Evolutionary conservation across 1,140 invertebrate species (phyloP).

Genomic region (Aphaenogaster floridana): DNA sequence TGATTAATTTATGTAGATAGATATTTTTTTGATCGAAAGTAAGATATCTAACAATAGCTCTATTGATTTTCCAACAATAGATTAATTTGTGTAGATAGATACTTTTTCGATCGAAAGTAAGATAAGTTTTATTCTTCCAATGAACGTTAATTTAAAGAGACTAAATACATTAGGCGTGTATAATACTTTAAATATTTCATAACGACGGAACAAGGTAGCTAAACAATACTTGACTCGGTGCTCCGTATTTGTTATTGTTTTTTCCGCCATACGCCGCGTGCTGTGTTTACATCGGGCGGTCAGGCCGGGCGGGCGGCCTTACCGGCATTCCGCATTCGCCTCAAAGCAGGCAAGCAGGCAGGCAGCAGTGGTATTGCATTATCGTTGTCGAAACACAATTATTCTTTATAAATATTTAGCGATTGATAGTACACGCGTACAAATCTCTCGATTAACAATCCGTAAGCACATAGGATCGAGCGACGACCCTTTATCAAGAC

Average conservation of each 20-base stretch:
- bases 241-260: neutral
- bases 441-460: neutral
- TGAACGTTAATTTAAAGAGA: neutral
- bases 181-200: neutral
- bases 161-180: neutral
- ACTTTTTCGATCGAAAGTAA: neutral
- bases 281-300: neutral
- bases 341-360: neutral
- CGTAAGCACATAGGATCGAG: neutral
- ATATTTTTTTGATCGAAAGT: neutral
- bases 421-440: neutral
- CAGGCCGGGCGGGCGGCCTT: neutral
- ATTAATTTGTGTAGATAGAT: neutral
- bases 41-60: no score
- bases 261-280: neutral
- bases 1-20: neutral
- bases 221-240: neutral
- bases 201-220: neutral
- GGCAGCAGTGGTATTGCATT: neutral
- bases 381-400: neutral
- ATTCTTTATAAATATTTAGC: neutral
- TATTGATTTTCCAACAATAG: neutral
- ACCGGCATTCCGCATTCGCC: neutral
- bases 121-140: neutral
- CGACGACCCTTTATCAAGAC: neutral